These are phyloP conservation scores for Ctenosaura bakeri DNA, from an alignment of 2,797 vertebrate species.

Conservation along the genomic window DNA sequence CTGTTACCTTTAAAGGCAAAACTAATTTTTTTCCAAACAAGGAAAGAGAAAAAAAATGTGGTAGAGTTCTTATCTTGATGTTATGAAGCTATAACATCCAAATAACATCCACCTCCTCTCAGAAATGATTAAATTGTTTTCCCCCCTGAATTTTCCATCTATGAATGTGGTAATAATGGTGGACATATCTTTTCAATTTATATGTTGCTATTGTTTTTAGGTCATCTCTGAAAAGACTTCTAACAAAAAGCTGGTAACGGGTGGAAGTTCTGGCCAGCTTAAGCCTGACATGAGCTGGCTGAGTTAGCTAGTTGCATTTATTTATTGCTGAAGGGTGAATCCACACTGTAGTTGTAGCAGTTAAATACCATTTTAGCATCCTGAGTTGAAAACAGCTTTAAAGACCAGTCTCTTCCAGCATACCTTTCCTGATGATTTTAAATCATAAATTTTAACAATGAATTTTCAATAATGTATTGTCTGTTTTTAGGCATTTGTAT, in stretches of 20 bases:
- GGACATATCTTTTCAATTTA: background rate
- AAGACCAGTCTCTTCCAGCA: too few relatives aligned
- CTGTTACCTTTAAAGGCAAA: background rate
- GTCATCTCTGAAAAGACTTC: background rate
- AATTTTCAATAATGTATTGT: too few relatives aligned
- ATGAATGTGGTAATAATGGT: background rate
- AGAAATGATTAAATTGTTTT: background rate
- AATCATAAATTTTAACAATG: too few relatives aligned
- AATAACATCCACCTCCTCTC: background rate
- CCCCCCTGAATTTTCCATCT: too few relatives aligned
- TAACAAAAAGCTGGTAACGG: background rate
- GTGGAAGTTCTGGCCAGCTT: background rate
- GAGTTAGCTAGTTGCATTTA: background rate
- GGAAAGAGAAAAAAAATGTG: background rate
- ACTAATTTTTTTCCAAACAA: background rate
- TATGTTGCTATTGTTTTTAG: background rate
- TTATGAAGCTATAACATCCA: background rate
- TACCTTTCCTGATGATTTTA: too few relatives aligned
- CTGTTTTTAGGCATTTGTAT: too few relatives aligned
- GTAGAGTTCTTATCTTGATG: background rate
- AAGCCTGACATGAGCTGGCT: background rate
- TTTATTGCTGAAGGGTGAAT: too few relatives aligned
- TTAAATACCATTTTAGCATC: too few relatives aligned
- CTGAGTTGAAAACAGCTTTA: too few relatives aligned
- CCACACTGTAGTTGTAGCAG: too few relatives aligned